These are phyloP conservation scores for Campylomormyrus tamandua DNA, from an alignment of 2,113 vertebrate species.

Conservation along the genomic window DNA sequence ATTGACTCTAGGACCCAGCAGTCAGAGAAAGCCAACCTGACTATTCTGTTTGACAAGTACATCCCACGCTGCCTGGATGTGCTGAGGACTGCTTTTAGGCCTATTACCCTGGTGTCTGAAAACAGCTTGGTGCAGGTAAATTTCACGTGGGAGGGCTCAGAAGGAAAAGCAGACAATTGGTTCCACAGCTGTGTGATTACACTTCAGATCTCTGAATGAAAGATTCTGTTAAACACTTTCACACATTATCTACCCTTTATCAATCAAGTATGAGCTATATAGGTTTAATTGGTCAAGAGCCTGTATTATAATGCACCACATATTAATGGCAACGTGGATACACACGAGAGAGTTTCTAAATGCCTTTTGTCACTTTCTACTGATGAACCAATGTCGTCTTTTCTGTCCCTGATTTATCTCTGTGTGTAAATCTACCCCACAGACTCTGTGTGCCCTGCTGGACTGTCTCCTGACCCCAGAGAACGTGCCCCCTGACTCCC, in stretches of 20 bases:
- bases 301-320: neutral
- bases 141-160: neutral
- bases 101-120: conserved; percentile 58
- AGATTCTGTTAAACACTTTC: neutral
- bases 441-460: conserved; percentile 57
- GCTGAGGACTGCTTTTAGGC: conserved; percentile 56
- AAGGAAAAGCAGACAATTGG: neutral
- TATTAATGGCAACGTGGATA: neutral
- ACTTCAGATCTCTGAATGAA: neutral
- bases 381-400: neutral
- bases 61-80: conserved; percentile 64
- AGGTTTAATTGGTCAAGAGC: neutral
- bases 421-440: neutral
- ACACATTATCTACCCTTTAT: neutral
- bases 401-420: neutral
- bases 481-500: conserved; percentile 51
- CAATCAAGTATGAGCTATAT: neutral
- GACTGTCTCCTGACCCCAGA: conserved; percentile 62
- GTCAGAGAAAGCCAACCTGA: conserved; percentile 62
- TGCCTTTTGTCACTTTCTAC: neutral
- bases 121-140: conserved; percentile 44
- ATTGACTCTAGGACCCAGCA: conserved; percentile 58
- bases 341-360: neutral
- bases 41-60: conserved; percentile 70
- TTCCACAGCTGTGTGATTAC: neutral